phyloP scores from a whole-genome alignment of 2,113 vertebrate genomes.

The Orycteropus afer region DNA sequence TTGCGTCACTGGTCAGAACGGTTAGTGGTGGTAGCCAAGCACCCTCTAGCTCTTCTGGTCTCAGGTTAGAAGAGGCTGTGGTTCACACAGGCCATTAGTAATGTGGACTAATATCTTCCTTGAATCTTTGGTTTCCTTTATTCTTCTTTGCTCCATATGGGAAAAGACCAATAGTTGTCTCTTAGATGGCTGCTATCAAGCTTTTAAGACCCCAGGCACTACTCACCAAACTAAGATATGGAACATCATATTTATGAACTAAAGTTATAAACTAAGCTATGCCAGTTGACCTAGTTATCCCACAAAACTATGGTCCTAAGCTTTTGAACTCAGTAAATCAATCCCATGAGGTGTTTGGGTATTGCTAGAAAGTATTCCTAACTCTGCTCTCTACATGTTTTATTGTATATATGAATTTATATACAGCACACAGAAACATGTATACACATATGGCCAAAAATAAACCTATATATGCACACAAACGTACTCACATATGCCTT shows the following conservation, averaged over 20 bases:
- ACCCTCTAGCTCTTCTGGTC: not conserved
- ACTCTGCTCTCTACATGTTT: not conserved
- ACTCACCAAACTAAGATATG: not conserved
- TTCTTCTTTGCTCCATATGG: not conserved
- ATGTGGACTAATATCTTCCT: not conserved
- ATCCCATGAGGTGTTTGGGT: no score
- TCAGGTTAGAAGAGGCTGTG: not conserved
- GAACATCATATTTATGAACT: not conserved
- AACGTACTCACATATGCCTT: not conserved
- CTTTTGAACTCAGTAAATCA: no score
- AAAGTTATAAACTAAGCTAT: not conserved
- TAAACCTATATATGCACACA: no score
- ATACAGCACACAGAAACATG: not conserved
- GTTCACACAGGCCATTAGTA: not conserved
- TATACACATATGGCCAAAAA: not conserved
- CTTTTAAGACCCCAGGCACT: not conserved
- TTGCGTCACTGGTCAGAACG: not conserved
- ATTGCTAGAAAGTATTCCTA: not conserved
- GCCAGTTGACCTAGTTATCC: no score
- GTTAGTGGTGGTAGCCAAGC: not conserved
- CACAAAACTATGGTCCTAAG: no score
- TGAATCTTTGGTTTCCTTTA: not conserved
- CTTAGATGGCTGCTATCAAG: not conserved
- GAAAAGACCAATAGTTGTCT: not conserved
- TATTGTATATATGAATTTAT: not conserved